Evolutionary conservation across 2,113 vertebrate genomes (phyloP).

Genomic region (Chiloscyllium plagiosum): DNA sequence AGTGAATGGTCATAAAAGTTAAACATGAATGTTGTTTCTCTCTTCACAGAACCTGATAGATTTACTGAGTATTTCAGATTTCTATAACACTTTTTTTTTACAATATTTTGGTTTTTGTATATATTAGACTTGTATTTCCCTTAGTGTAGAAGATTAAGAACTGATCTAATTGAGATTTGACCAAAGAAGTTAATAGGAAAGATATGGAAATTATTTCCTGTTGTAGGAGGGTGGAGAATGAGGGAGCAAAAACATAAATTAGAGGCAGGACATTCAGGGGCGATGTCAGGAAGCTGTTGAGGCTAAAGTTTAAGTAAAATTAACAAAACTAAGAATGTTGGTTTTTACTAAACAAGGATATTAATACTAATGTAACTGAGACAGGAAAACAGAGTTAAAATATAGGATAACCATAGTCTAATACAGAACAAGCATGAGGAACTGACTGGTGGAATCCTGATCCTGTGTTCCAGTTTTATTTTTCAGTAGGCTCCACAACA

Average conservation of each 20-base stretch:
- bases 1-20: not conserved
- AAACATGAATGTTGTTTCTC: not conserved
- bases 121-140: not conserved
- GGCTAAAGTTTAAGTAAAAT: not conserved
- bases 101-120: not conserved
- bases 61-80: not conserved
- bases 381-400: not conserved
- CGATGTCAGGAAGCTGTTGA: not conserved
- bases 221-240: not conserved
- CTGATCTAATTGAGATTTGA: not conserved
- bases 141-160: not conserved
- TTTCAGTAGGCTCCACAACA: not conserved
- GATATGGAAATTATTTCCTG: not conserved
- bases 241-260: not conserved
- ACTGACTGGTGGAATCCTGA: not conserved
- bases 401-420: not conserved
- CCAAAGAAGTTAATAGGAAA: not conserved
- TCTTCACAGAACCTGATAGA: not conserved
- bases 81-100: not conserved
- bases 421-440: not conserved
- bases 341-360: not conserved
- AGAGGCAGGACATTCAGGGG: not conserved
- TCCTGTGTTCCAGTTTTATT: not conserved
- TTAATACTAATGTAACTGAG: not conserved
- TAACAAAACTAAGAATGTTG: not conserved